A percentile compares a stretch with the other conserved stretches of the same genome.
These are phyloP conservation scores for Drosophila affinis DNA, from an alignment of 2,888 invertebrate species.

Conservation along the genomic window DNA sequence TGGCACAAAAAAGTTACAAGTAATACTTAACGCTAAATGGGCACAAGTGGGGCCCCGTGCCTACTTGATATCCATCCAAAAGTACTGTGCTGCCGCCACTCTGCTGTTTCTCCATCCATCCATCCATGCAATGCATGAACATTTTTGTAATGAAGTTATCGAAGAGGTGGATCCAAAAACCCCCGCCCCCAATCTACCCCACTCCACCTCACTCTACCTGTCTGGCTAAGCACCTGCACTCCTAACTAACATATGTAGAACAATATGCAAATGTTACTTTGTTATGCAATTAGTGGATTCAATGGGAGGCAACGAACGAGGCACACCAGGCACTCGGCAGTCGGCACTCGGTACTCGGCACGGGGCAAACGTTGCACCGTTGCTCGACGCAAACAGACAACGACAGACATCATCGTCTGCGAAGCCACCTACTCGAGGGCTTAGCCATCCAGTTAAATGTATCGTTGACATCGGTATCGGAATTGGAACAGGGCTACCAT, in stretches of 20 bases:
- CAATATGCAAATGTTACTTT: slow-evolving; percentile 78
- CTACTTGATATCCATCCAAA: slow-evolving; percentile 12
- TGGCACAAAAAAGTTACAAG: slow-evolving; percentile 72
- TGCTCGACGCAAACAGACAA: slow-evolving; percentile 62
- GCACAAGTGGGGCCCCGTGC: slow-evolving; percentile 62
- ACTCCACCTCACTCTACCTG: neutral
- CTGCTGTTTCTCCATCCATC: slow-evolving; percentile 12
- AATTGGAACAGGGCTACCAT: slow-evolving; percentile 42
- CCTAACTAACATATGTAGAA: slow-evolving; percentile 68
- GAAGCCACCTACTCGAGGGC: slow-evolving; percentile 58
- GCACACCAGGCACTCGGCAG: neutral
- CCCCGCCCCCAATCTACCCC: neutral
- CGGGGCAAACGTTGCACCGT: slow-evolving; percentile 48
- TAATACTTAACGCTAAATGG: slow-evolving; percentile 77
- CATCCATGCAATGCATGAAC: slow-evolving; percentile 60
- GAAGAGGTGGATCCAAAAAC: slow-evolving; percentile 49
- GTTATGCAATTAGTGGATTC: slow-evolving; percentile 82
- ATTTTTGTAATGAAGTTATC: slow-evolving; percentile 77
- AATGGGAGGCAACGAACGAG: slow-evolving; percentile 61
- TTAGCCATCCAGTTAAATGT: slow-evolving; percentile 73
- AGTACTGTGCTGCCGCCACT: slow-evolving; percentile 24
- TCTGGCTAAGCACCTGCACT: slow-evolving; percentile 39
- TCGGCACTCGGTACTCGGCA: neutral
- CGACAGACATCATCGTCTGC: slow-evolving; percentile 24
- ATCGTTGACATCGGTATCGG: slow-evolving; percentile 64